A percentile compares a stretch with the other conserved stretches of the same genome.
Conservation (phyloP, 2,113 vertebrate species). For the Orcinus orca region DNA sequence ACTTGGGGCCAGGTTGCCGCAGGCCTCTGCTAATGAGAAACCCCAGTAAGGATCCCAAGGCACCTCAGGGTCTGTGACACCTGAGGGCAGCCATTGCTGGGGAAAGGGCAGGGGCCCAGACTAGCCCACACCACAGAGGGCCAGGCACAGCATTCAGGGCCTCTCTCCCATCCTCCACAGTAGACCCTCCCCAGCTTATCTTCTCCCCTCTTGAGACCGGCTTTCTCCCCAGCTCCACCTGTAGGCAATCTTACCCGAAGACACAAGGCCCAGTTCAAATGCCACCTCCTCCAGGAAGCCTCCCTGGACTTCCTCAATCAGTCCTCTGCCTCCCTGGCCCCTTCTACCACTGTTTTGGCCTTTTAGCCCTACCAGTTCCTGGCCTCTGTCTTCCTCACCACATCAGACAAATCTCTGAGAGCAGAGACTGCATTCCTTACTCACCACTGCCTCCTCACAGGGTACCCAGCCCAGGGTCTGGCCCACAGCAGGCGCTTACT, state of each 20-base stretch:
- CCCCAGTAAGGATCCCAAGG: not conserved
- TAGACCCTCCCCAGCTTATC: not conserved
- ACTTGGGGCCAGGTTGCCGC: not conserved
- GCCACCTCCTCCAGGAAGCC: constrained; percentile 13
- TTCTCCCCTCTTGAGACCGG: not conserved
- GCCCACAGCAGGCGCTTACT: not conserved
- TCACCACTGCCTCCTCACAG: not conserved
- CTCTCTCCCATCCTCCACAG: not conserved
- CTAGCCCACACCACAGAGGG: not conserved
- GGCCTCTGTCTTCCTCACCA: not conserved
- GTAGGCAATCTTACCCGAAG: not conserved
- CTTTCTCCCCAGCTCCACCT: not conserved
- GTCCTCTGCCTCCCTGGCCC: not conserved
- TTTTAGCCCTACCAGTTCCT: not conserved
- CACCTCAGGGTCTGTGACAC: not conserved
- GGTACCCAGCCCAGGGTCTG: not conserved
- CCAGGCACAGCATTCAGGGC: not conserved
- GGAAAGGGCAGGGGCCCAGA: not conserved
- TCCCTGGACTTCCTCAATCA: not conserved
- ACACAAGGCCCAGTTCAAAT: not conserved
- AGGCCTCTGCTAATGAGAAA: not conserved
- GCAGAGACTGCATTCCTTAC: not conserved
- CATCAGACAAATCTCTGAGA: not conserved
- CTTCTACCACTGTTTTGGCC: not conserved
- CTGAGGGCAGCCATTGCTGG: not conserved